phyloP scores from a whole-genome alignment of 2,113 vertebrate species.

The Lepus timidus region DNA sequence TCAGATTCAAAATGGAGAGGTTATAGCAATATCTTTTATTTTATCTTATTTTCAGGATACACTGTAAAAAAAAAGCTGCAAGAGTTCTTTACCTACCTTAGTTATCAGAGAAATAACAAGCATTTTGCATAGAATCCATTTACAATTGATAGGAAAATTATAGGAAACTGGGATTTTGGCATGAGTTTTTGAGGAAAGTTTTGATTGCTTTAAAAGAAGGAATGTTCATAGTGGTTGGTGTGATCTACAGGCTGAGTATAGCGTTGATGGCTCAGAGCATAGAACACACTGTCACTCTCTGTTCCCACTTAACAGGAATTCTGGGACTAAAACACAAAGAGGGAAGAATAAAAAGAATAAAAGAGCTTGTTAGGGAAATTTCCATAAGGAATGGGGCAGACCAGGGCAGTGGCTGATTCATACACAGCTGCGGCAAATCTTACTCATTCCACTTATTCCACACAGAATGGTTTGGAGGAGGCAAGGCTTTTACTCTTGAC shows the following conservation, averaged over 20 bases:
- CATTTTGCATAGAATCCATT: conserved; percentile 29
- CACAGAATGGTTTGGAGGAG: no score
- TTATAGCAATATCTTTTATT: neutral
- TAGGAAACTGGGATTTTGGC: neutral
- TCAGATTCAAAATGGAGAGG: neutral
- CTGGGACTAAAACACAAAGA: no score
- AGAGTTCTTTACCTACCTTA: conserved; percentile 27
- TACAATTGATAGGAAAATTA: neutral
- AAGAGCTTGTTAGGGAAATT: no score
- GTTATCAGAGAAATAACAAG: neutral
- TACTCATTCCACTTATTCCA: no score
- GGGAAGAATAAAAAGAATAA: no score
- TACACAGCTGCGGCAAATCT: no score
- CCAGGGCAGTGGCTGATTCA: no score
- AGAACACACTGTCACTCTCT: no score
- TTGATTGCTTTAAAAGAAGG: conserved; percentile 6
- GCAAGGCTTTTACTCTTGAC: no score
- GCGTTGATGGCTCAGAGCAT: no score
- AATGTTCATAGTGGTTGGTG: neutral
- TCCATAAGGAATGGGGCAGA: no score
- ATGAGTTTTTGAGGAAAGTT: conserved; percentile 12
- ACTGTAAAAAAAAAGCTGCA: neutral
- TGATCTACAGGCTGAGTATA: neutral
- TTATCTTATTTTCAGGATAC: neutral
- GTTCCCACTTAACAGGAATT: no score